Evolutionary conservation across 2,888 invertebrate species (phyloP), one percentile per base, ranked within the genome.

Genomic region (Cheilosia soror): DNA sequence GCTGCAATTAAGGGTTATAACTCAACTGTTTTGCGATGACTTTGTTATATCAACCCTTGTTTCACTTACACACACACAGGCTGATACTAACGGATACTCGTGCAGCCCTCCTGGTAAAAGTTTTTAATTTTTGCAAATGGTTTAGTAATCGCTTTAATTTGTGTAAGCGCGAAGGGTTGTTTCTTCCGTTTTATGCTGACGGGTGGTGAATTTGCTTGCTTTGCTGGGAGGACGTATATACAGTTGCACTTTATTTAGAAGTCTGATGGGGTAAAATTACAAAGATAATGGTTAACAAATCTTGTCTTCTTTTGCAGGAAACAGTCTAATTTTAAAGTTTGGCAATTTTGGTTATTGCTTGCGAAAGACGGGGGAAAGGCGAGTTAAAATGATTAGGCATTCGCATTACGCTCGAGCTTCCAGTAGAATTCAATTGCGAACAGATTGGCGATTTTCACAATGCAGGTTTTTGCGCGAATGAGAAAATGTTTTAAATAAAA

Each of bases 41-140:
- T 69, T 68, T 68, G 58, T 58, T 55, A 58, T 29, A 29, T 55
- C 44, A 78, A 13, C 63, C 63, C 53, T 63, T 33, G 47, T 53
- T 65, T 51, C 20, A 20, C 20, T 20, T n/a, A 29, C 20, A 31
- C 40, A 42, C 20, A 25, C 40, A 40, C 20, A 29, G 15, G 7
- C 31, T 33, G 4, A 51, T 27, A 11, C 13, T 9, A 60, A 37
- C 15, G 25, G 51, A 71, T 66, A 65, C 44, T 53, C 37, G 37
- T n/a, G 27, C 40, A 47, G 53, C 20, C 27, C 42, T 58, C 27
- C 42, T 58, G 55, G 78, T 29, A 73, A 78, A 83, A 73, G 83
- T 78, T 83, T 83, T 83, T 79, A 84, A 84, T 84, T 79, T 84
- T 79, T 79, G 73, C 68, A 84, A 84, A 79, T 79, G 83, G 69